Conservation (phyloP, 1,140 invertebrate species). For the Drosophila repleta region DNA sequence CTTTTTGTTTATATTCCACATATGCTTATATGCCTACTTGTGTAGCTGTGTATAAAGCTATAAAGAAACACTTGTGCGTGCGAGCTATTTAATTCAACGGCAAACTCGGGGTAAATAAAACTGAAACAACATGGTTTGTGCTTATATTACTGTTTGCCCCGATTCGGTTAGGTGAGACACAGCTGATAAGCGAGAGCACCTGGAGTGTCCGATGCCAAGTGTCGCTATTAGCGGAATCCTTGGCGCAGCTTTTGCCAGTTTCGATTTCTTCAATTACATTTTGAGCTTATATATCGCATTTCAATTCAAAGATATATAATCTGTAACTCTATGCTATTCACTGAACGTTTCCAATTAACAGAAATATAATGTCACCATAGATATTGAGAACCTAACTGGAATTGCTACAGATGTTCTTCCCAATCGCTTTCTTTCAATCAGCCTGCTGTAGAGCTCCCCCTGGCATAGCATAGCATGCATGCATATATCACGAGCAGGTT, state of each 20-base stretch:
- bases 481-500: conserved; percentile 48
- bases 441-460: neutral
- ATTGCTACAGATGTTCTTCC: conserved; percentile 7
- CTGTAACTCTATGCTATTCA: no score
- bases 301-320: no score
- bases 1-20: conserved; percentile 65
- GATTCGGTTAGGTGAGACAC: conserved; percentile 9
- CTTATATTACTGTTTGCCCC: conserved; percentile 14
- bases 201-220: neutral
- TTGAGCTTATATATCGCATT: no score
- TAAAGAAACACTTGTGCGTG: conserved; percentile 75
- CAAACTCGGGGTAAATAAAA: conserved; percentile 72
- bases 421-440: neutral
- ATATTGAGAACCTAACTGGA: neutral
- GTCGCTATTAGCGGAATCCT: neutral
- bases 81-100: conserved; percentile 67
- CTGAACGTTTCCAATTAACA: no score
- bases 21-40: conserved; percentile 36
- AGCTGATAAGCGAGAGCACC: conserved; percentile 1
- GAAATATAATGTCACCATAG: no score
- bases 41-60: conserved; percentile 55
- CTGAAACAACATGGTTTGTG: conserved; percentile 62
- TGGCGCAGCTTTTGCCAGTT: neutral
- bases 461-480: neutral
- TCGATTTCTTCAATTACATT: no score